A percentile compares a stretch with the other conserved stretches of the same genome.
Evolutionary conservation across 1,140 invertebrate species (phyloP).

Genomic region (Neuroterus valhalla): DNA sequence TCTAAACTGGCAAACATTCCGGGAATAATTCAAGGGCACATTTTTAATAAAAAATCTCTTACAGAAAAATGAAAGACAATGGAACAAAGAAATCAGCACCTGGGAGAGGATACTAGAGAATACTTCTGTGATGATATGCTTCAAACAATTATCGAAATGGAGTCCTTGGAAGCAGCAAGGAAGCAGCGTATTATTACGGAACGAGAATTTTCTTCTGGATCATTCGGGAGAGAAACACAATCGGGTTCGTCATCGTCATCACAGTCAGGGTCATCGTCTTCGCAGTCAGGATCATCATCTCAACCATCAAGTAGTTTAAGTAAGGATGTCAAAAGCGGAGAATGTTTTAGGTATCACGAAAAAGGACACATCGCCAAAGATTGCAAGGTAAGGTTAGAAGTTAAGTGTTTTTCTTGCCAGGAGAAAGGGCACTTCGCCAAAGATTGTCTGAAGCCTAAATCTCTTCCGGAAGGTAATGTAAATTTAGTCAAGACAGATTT

Average conservation of each 20-base stretch:
- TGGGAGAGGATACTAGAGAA: neutral
- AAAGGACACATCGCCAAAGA: neutral
- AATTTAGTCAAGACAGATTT: neutral
- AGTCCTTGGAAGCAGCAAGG: neutral
- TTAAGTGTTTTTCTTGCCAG: constrained; percentile 4
- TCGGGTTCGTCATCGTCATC: constrained; percentile 30
- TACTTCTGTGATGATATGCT: constrained; percentile 3
- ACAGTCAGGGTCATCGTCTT: constrained; percentile 39
- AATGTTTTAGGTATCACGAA: neutral
- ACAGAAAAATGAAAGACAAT: neutral
- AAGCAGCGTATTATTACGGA: neutral
- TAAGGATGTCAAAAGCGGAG: neutral
- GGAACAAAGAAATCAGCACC: neutral
- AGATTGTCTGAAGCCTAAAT: constrained; percentile 30
- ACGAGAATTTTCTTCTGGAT: neutral
- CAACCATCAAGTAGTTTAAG: neutral
- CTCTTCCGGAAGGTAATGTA: neutral
- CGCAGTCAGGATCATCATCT: constrained; percentile 32
- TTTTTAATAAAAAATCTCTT: neutral
- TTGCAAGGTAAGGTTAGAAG: neutral
- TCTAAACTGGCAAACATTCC: neutral
- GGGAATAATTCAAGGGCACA: neutral
- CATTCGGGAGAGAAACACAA: no score
- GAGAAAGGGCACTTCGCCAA: constrained; percentile 24
- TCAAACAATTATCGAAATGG: neutral